Evolutionary conservation across 2,113 vertebrate species (phyloP).

Genomic region (Laticauda laticaudata): DNA sequence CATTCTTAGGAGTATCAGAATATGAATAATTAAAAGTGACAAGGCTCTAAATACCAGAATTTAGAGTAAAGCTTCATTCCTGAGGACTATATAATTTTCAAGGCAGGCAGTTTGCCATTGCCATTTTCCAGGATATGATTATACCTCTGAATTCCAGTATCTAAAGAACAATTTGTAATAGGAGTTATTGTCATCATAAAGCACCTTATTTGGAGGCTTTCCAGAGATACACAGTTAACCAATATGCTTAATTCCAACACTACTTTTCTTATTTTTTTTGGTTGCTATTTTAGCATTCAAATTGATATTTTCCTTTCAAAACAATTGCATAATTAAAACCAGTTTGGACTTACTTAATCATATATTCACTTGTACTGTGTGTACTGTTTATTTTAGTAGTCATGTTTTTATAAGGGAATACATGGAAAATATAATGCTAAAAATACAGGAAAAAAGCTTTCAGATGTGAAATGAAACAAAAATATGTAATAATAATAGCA

Average conservation of each 20-base stretch:
- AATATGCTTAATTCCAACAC: no score
- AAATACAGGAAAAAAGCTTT: conserved; percentile 34
- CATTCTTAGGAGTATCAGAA: not conserved
- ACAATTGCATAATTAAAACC: not conserved
- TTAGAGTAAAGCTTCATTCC: not conserved
- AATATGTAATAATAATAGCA: conserved; percentile 35
- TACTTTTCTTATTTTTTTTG: not conserved
- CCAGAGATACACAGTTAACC: not conserved
- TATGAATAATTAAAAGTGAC: not conserved
- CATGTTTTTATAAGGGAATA: not conserved
- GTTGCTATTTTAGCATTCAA: not conserved
- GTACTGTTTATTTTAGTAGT: not conserved
- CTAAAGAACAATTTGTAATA: not conserved
- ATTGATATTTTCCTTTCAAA: not conserved
- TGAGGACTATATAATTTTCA: not conserved
- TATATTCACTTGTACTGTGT: not conserved
- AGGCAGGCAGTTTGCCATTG: not conserved
- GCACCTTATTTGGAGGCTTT: not conserved
- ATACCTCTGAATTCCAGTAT: not conserved
- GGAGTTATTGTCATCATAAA: not conserved
- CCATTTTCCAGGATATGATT: not conserved
- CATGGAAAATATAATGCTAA: not conserved
- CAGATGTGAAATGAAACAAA: conserved; percentile 59
- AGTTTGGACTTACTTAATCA: not conserved
- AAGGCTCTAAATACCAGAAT: not conserved